These are phyloP conservation scores for Cryptotermes secundus DNA, from an alignment of 1,140 invertebrate species.

Conservation along the genomic window DNA sequence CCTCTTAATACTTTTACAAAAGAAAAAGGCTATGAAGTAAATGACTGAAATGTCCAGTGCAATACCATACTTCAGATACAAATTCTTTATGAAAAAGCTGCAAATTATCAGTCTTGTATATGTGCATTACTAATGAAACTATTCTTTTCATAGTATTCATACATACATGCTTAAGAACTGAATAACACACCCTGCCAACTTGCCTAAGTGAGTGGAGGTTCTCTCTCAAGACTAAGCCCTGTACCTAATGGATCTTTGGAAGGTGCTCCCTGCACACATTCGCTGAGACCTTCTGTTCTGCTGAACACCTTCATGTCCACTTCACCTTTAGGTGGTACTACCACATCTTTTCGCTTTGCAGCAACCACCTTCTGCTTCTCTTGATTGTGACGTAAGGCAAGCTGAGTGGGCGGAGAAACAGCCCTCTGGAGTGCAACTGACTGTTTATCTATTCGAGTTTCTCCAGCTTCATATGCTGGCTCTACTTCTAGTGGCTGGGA, in stretches of 20 bases:
- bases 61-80: no score
- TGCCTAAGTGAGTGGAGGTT: neutral
- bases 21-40: no score
- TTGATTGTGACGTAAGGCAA: neutral
- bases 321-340: neutral
- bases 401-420: slow-evolving; percentile 4
- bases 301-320: slow-evolving; percentile 24
- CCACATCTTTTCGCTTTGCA: neutral
- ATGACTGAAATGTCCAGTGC: no score
- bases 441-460: slow-evolving; percentile 14
- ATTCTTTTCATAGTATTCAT: no score
- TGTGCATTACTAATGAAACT: no score
- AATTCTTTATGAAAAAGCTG: no score
- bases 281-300: neutral
- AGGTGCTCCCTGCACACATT: slow-evolving; percentile 11
- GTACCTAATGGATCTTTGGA: neutral
- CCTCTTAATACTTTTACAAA: no score
- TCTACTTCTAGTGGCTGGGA: slow-evolving; percentile 25
- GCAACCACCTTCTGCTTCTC: neutral
- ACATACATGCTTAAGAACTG: no score
- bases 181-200: no score
- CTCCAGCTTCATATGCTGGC: slow-evolving; percentile 32
- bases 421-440: neutral
- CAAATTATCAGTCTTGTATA: no score
- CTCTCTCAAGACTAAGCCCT: neutral